Evolutionary conservation across 2,888 invertebrate genomes (phyloP).

Genomic region (Shargacucullia verbasci): DNA sequence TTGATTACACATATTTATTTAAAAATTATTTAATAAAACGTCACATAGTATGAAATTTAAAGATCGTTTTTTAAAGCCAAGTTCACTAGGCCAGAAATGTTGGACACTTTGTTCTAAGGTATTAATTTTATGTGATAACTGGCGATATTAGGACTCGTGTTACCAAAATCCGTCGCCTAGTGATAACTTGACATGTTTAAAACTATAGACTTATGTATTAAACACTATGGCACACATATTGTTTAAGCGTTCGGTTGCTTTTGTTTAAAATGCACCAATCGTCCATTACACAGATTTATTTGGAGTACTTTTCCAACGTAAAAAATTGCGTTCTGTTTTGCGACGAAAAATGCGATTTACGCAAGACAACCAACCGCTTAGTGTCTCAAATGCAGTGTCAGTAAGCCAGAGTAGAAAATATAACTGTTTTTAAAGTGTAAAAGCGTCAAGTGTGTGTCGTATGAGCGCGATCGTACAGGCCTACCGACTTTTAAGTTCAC

Average conservation of each 20-base stretch:
- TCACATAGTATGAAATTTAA: not conserved
- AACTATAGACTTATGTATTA: constrained; percentile 29
- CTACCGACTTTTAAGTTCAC: constrained; percentile 23
- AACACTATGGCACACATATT: constrained; percentile 28
- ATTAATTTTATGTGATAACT: too few species aligned
- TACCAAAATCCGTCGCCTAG: not conserved
- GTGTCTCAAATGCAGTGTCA: constrained; percentile 37
- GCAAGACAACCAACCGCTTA: constrained; percentile 10
- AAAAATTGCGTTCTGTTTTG: too few species aligned
- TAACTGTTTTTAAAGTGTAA: constrained; percentile 28
- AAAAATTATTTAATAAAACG: not conserved
- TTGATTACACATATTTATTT: constrained; percentile 23
- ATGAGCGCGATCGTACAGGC: constrained; percentile 26
- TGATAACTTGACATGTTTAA: constrained; percentile 5
- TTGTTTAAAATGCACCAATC: too few species aligned
- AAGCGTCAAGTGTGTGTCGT: constrained; percentile 53
- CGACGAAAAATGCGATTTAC: not conserved
- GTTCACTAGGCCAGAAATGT: not conserved
- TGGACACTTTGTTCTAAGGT: too few species aligned
- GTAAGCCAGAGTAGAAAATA: constrained; percentile 25
- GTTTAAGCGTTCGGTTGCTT: constrained; percentile 9
- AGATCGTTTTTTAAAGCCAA: not conserved
- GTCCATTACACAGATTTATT: too few species aligned
- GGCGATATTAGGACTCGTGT: too few species aligned
- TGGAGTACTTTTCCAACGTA: too few species aligned